These are phyloP conservation scores for Drosophila yooni DNA, from an alignment of 2,888 invertebrate genomes.

Conservation along the genomic window DNA sequence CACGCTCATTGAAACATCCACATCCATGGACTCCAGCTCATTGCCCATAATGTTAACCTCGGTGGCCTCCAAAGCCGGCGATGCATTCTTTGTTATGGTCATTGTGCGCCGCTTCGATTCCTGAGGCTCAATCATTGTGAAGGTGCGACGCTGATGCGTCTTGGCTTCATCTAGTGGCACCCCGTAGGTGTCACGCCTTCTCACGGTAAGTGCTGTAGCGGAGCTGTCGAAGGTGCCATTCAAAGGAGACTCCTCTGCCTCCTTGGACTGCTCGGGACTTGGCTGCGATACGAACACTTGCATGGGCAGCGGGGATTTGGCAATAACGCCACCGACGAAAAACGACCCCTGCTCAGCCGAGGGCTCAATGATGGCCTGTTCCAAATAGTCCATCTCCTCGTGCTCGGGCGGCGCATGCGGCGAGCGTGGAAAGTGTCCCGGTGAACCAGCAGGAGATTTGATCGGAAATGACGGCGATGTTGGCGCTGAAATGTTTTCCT, in stretches of 20 bases:
- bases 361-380: conserved; percentile 62
- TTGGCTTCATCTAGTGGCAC: conserved; percentile 11
- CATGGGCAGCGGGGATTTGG: conserved; percentile 38
- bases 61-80: conserved; percentile 52
- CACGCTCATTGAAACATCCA: conserved; percentile 61
- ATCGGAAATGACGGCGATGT: conserved; percentile 73
- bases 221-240: conserved; percentile 52
- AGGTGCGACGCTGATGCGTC: conserved; percentile 32
- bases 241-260: conserved; percentile 15
- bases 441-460: conserved; percentile 39
- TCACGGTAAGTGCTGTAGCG: neutral
- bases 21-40: conserved; percentile 77
- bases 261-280: conserved; percentile 39
- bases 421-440: conserved; percentile 72
- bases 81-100: conserved; percentile 24
- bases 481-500: conserved; percentile 37
- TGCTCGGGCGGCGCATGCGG: conserved; percentile 57
- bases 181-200: conserved; percentile 33
- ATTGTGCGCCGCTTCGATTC: conserved; percentile 52
- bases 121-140: conserved; percentile 5
- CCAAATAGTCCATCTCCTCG: conserved; percentile 63
- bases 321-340: conserved; percentile 36
- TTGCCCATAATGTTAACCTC: conserved; percentile 41
- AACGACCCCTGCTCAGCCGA: conserved; percentile 25
- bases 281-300: conserved; percentile 46